Base-by-base conservation (phyloP, 1,140 invertebrate species). In the Cydia strobilella region DNA sequence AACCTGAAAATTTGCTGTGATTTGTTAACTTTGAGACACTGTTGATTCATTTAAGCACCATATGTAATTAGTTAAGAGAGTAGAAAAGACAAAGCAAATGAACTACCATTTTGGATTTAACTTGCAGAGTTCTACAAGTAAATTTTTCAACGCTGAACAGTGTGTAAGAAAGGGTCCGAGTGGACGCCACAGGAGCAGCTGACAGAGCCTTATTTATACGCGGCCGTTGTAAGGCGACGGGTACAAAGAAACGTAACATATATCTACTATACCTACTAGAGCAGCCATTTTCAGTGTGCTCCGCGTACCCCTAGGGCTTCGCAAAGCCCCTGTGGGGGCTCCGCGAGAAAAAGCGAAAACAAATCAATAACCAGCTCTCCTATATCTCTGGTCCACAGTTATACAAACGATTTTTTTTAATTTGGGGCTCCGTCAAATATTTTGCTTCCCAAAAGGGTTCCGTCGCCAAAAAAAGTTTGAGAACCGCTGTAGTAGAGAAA, bases 241-340 rank as follows among this genome's bases (percentile, higher is more conserved):
- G 63, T 10, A 31, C 63, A 69, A 69, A 69, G 31, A 35, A 69
- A 69, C 65, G 65, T 10, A 15, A 69, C 63, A 69, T 39, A 69
- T n/a, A 59, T 59, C 9, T n/a, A n/a, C 48, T 23, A 59, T 23
- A 45, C 12, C 2, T 42, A 59, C 54, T 59, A 59, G 54, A n/a
- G n/a, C n/a, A n/a, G n/a, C n/a, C n/a, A n/a, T n/a, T n/a, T n/a
- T n/a, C n/a, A n/a, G n/a, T n/a, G n/a, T n/a, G n/a, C n/a, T n/a
- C n/a, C n/a, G n/a, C n/a, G n/a, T n/a, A n/a, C n/a, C n/a, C n/a
- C n/a, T n/a, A n/a, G n/a, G n/a, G n/a, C n/a, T n/a, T n/a, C n/a
- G n/a, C n/a, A n/a, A n/a, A n/a, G n/a, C n/a, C n/a, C n/a, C n/a
- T n/a, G n/a, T n/a, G n/a, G n/a, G n/a, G n/a, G n/a, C n/a, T n/a